These are phyloP conservation scores for Holocentrus rufus DNA, from an alignment of 2,797 vertebrate species.

Conservation along the genomic window DNA sequence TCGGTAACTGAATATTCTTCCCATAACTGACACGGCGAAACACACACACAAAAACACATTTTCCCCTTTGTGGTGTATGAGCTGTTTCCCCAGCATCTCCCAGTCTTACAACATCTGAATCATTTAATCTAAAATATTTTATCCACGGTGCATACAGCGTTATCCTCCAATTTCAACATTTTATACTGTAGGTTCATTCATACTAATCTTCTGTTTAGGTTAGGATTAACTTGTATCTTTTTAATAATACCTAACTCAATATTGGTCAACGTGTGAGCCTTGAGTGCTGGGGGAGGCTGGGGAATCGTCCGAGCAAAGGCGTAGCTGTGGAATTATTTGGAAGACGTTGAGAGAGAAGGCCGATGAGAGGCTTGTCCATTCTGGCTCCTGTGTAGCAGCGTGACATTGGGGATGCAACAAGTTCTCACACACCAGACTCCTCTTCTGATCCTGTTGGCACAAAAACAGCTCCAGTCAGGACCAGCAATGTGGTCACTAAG, in stretches of 20 bases:
- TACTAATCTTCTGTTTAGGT: background rate
- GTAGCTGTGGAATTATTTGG: constrained; percentile 64
- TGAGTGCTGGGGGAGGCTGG: constrained; percentile 50
- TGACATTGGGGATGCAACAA: constrained; percentile 79
- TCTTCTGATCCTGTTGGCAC: constrained; percentile 88
- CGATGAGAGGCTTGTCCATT: constrained; percentile 76
- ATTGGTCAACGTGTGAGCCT: constrained; percentile 11
- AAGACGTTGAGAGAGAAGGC: constrained; percentile 63
- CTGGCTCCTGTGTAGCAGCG: constrained; percentile 81
- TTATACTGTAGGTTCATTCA: constrained; percentile 4
- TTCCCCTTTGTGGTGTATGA: constrained; percentile 34
- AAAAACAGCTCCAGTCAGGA: constrained; percentile 56
- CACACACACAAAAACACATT: constrained; percentile 36
- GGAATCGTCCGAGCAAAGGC: constrained; percentile 49
- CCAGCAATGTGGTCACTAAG: too few relatives aligned
- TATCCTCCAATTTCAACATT: constrained; percentile 11
- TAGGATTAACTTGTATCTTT: background rate
- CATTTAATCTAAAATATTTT: constrained; percentile 15
- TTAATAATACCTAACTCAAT: background rate
- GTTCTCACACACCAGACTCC: constrained; percentile 87
- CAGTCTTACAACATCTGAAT: constrained; percentile 48
- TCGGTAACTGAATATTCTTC: constrained; percentile 52
- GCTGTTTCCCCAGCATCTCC: constrained; percentile 53
- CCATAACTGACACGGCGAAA: constrained; percentile 50
- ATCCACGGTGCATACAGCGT: constrained; percentile 9